Base-by-base conservation (phyloP, 2,797 vertebrate genomes). In the Notolabrus celidotus region DNA sequence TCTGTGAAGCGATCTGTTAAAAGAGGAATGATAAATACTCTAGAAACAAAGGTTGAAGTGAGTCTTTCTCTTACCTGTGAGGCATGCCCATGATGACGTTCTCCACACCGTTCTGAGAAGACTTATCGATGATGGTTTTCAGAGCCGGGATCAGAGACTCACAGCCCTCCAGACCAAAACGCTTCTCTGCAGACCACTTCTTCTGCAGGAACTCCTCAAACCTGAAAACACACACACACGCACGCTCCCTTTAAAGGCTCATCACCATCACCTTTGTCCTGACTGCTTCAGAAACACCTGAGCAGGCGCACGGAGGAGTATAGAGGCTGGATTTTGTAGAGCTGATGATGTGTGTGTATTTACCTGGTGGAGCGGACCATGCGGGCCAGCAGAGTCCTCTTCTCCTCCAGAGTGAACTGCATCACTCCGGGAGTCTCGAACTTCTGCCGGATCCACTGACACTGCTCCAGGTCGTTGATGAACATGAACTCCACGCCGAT, bases 11-110 rank as follows among this genome's bases (percentile, higher is more conserved):
- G 3, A 36, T 12, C 16, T 17, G 15, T 16, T n/a, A 16, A 5
- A 1, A 17, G 38, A 17, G 6, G 41, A 7, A n/a, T 6, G 16
- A 16, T 16, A 4, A 22, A 45, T 4, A 10, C 19, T 43, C 9
- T 20, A 1, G 0, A 23, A 3, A 6, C 4, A 31, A 2, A 16
- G 2, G 34, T 14, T 11, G 36, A 10, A 6, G 2, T 36, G 2
- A 14, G 10, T 36, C 5, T 43, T 29, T n/a, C 45, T 29, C 38
- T 16, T 63, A 98, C 97, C 97, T 97, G 94, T 98, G 97, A 0
- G 97, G 95, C 97, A 99, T 99, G 34, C 97, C 97, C 97, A 99
- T 97, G 90, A 98, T 98, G 67, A 98, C 94, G 38, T 94, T 95
- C 87, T 99, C 97, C 77, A 99, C 96, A 0, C 97, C 97, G 2